Evolutionary conservation across 2,113 vertebrate genomes (phyloP).

Genomic region (Bufo bufo): DNA sequence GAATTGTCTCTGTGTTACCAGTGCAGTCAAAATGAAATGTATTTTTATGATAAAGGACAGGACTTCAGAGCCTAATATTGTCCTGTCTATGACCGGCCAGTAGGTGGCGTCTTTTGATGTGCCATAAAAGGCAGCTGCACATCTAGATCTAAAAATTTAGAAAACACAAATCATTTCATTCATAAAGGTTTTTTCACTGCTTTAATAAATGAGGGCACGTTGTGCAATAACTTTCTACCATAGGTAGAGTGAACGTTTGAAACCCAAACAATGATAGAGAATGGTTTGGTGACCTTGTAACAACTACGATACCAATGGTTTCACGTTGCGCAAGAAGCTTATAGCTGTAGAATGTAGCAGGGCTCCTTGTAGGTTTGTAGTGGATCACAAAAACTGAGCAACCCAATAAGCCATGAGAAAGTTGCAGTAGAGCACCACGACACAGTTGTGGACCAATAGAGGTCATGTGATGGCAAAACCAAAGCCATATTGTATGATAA

Average conservation of each 20-base stretch:
- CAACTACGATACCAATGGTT: background rate
- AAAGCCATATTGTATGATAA: too few relatives aligned
- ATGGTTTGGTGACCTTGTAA: background rate
- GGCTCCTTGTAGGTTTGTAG: background rate
- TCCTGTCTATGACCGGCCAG: background rate
- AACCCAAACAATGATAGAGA: background rate
- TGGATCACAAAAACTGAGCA: background rate
- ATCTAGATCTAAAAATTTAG: background rate
- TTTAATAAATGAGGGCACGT: background rate
- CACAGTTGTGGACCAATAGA: background rate
- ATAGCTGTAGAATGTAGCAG: too few relatives aligned
- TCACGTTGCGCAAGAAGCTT: background rate
- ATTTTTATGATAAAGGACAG: too few relatives aligned
- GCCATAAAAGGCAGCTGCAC: background rate
- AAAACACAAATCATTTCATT: too few relatives aligned
- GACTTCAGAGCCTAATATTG: background rate
- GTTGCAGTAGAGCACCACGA: background rate
- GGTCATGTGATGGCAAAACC: too few relatives aligned
- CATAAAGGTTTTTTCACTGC: too few relatives aligned
- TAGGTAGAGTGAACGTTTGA: background rate
- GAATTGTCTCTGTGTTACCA: too few relatives aligned
- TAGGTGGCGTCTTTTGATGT: constrained; percentile 20
- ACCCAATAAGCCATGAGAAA: too few relatives aligned
- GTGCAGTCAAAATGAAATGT: background rate
- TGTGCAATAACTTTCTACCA: background rate